Conservation (phyloP, 2,113 vertebrate genomes). For the Carassius carassius region DNA sequence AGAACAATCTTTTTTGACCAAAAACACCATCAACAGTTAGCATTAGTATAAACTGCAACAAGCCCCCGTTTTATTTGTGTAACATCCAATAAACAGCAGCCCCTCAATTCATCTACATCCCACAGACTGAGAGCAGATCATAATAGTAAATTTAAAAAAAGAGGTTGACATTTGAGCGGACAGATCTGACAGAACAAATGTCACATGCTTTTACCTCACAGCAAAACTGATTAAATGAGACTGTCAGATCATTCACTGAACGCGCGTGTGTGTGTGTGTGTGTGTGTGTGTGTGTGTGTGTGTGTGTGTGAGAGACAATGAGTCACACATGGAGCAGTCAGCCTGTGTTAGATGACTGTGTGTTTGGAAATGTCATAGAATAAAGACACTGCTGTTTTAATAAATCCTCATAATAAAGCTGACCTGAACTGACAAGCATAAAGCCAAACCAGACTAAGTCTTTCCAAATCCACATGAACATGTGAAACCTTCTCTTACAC, state of each 20-base stretch:
- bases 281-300: not conserved
- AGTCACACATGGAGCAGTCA: not conserved
- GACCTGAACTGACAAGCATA: not conserved
- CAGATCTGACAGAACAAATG: constrained; percentile 8
- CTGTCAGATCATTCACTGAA: constrained; percentile 6
- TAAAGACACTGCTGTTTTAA: constrained; percentile 27
- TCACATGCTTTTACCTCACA: constrained; percentile 29
- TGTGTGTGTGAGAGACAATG: constrained; percentile 1
- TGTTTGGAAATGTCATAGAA: constrained; percentile 34
- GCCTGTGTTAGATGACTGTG: not conserved
- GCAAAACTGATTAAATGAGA: constrained; percentile 33
- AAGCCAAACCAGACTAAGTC: not conserved
- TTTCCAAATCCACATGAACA: not conserved
- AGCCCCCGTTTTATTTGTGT: not conserved
- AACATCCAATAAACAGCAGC: not conserved
- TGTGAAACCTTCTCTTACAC: not conserved
- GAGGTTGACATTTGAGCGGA: constrained; percentile 21
- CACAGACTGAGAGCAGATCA: not conserved
- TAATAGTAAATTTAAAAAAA: constrained; percentile 15
- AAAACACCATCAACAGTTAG: not conserved
- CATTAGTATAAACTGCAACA: not conserved
- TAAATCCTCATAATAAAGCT: not conserved
- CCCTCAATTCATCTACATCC: not conserved
- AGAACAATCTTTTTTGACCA: not conserved
- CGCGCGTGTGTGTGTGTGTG: not conserved